Evolutionary conservation across 2,888 invertebrate species (phyloP).

Genomic region (Omphaloscelis lunosa): DNA sequence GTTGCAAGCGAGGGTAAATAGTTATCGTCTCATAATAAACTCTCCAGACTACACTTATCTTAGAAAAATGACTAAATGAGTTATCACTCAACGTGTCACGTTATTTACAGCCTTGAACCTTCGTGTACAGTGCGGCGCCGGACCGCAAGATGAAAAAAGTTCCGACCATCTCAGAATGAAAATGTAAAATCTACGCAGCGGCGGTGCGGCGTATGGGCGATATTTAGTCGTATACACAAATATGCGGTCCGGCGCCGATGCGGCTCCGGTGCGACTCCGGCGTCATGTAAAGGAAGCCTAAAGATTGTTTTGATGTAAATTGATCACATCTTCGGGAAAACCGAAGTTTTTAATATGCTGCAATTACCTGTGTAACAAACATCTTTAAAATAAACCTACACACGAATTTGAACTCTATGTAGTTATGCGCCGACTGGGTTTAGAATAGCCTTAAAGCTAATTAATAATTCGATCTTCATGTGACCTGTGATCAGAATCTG

Average conservation of each 20-base stretch:
- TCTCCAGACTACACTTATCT: conserved; percentile 4
- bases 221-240: no score
- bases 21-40: conserved; percentile 30
- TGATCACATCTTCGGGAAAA: neutral
- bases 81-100: conserved; percentile 11
- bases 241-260: no score
- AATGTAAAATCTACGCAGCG: no score
- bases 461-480: neutral
- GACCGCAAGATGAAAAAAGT: no score
- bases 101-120: conserved; percentile 20
- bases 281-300: no score
- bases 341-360: neutral
- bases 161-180: no score
- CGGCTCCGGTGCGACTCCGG: no score
- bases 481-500: neutral
- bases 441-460: neutral
- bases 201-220: no score
- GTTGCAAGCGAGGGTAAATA: conserved; percentile 21
- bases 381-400: neutral
- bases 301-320: conserved; percentile 10
- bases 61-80: conserved; percentile 15
- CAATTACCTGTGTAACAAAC: neutral
- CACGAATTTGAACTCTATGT: conserved; percentile 2
- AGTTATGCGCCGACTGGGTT: neutral
- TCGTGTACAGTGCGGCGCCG: no score